Base-by-base conservation (phyloP, 2,113 vertebrate species). In the Amphiprion percula region DNA sequence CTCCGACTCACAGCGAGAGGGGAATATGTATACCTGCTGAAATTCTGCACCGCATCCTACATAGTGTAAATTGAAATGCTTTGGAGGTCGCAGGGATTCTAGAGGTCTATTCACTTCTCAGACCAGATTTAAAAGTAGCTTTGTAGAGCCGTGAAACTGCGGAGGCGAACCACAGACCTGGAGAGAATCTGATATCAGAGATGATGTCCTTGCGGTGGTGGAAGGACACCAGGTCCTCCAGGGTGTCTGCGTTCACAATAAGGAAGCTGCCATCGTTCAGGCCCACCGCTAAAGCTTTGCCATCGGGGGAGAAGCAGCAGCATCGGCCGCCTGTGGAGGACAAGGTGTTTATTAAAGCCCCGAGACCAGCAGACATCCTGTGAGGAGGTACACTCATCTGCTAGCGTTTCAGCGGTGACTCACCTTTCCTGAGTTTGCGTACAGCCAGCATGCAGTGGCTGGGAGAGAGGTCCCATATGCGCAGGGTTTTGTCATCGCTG, bases 391-490 rank as follows among this genome's bases (percentile, higher is more conserved):
- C 17, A 64, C 28, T 66, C 39, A 50, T 55, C 63, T 47, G 24
- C 46, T 62, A 0, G 63, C 17, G 62, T 50, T 47, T 59, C 30
- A 75, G 63, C 23, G 0, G 47, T 85, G 87, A 88, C 91, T 89
- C 88, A 99, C 98, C 98, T 93, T 99, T 99, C 84, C 96, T 98
- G 90, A 99, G 95, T 92, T 99, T 99, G 93, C 98, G 97, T 87
- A 99, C 97, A 54, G 98, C 98, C 88, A 99, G 92, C 98, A 99
- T 99, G 93, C 98, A 99, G 90, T 99, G 98, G 94, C 97, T 99
- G 84, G 97, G 97, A 63, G 98, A 99, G 49, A 99, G 97, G 94
- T 99, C 98, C 98, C 98, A 99, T 94, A 99, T 99, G 91, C 98
- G 96, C 89, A 99, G 95, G 67, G 98, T 99, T 94, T 96, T 99